Conservation (phyloP, 1,140 invertebrate genomes). For the Tetragonula clypearis region DNA sequence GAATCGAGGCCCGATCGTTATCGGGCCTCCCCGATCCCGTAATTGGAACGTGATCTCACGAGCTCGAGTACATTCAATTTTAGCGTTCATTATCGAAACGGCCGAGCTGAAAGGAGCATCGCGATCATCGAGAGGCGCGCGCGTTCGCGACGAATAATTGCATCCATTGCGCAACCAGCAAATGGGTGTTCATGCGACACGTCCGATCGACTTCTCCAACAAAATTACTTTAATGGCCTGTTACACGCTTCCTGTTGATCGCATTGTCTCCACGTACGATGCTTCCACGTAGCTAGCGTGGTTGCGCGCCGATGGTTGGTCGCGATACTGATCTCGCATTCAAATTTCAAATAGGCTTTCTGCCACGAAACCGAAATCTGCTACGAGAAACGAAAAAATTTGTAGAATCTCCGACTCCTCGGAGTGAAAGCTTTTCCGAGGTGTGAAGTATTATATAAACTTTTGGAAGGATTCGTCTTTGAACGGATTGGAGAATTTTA, state of each 20-base stretch:
- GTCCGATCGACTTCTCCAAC: conserved; percentile 45
- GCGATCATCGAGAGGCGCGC: conserved; percentile 37
- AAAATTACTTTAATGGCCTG: conserved; percentile 66
- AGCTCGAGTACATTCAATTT: conserved; percentile 28
- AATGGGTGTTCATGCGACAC: conserved; percentile 54
- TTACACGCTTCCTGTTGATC: conserved; percentile 66
- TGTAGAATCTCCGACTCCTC: not conserved
- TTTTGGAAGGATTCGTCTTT: not conserved
- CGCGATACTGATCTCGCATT: not conserved
- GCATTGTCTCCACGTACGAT: conserved; percentile 45
- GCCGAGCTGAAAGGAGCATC: conserved; percentile 14
- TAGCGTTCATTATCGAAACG: conserved; percentile 18
- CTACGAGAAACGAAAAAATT: not conserved
- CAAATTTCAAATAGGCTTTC: not conserved
- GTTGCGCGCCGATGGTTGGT: conserved; percentile 1
- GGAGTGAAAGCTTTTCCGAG: not conserved
- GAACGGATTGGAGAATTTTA: too few relatives aligned
- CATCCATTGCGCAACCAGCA: conserved; percentile 54
- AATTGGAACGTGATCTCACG: conserved; percentile 45
- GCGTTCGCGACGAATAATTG: conserved; percentile 52
- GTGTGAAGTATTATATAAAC: not conserved
- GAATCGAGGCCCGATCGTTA: not conserved
- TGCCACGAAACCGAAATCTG: not conserved
- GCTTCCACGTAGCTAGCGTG: conserved; percentile 12
- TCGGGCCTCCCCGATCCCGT: not conserved